These are phyloP conservation scores for Pantala flavescens DNA, from an alignment of 1,140 invertebrate genomes.

Conservation along the genomic window DNA sequence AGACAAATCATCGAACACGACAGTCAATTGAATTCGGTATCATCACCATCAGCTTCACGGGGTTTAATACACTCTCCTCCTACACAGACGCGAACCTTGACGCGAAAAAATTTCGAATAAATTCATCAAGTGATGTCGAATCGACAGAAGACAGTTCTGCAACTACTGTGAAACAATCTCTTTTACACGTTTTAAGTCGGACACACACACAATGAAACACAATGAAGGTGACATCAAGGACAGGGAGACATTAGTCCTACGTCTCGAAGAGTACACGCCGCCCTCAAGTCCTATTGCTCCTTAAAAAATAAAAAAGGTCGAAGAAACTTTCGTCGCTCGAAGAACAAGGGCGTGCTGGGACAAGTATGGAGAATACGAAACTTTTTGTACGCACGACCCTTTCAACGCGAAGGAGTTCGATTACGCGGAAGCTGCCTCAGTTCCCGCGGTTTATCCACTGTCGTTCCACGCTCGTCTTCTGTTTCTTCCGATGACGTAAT, in stretches of 20 bases:
- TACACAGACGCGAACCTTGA: neutral
- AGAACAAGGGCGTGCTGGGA: no score
- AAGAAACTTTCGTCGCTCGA: no score
- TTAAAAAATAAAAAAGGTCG: no score
- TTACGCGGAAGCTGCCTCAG: no score
- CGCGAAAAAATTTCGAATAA: neutral
- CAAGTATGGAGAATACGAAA: no score
- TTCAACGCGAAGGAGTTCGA: no score
- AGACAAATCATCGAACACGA: no score
- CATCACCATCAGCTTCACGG: neutral
- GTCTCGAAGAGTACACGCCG: neutral
- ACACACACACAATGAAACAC: slow-evolving; percentile 4
- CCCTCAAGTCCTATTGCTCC: no score
- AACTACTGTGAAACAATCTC: neutral
- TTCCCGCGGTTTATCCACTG: no score
- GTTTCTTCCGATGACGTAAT: no score
- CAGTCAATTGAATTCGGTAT: neutral
- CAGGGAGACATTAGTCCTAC: neutral
- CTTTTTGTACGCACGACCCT: no score
- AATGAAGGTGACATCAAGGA: neutral
- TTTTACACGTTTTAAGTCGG: neutral
- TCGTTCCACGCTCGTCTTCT: no score
- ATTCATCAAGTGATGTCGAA: neutral
- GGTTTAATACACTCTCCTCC: neutral
- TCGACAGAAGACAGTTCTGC: neutral